phyloP scores from a whole-genome alignment of 2,113 vertebrate genomes.

The Pomatorhinus ruficollis region DNA sequence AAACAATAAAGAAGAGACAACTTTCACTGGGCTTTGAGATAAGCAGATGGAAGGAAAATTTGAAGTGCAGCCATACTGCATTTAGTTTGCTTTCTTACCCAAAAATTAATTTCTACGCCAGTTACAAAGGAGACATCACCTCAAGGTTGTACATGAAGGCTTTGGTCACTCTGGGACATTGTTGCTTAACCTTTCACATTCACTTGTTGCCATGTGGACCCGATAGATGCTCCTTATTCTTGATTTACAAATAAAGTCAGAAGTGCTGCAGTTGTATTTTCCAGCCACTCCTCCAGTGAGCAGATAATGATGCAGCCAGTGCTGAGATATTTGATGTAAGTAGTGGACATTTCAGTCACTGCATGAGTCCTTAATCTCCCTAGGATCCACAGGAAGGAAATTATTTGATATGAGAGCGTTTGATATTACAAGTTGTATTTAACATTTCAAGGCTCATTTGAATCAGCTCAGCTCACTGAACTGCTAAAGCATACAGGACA shows the following conservation, averaged over 20 bases:
- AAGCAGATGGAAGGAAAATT: conserved; percentile 1
- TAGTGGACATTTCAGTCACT: conserved; percentile 57
- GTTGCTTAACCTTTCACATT: background rate
- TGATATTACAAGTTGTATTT: conserved; percentile 78
- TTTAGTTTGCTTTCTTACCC: conserved; percentile 16
- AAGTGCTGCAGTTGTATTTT: conserved; percentile 3
- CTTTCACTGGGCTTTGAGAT: conserved; percentile 53
- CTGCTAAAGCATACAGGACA: conserved; percentile 51
- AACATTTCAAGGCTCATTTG: conserved; percentile 79
- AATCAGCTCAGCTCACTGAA: conserved; percentile 63
- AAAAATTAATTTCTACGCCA: conserved; percentile 13
- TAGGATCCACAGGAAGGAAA: conserved; percentile 68
- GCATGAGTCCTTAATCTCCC: conserved; percentile 65
- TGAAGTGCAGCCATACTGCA: background rate
- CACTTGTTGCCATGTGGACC: background rate
- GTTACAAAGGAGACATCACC: conserved; percentile 22
- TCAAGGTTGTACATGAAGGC: background rate
- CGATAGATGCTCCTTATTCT: background rate
- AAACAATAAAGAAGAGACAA: background rate
- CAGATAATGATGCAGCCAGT: conserved; percentile 29
- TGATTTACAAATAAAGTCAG: conserved; percentile 1
- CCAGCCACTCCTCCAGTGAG: conserved; percentile 20
- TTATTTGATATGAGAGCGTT: conserved; percentile 74
- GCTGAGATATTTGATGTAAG: conserved; percentile 33
- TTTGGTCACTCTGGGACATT: conserved; percentile 16